Conservation (phyloP, 2,113 vertebrate species). For the Poicephalus meyeri region DNA sequence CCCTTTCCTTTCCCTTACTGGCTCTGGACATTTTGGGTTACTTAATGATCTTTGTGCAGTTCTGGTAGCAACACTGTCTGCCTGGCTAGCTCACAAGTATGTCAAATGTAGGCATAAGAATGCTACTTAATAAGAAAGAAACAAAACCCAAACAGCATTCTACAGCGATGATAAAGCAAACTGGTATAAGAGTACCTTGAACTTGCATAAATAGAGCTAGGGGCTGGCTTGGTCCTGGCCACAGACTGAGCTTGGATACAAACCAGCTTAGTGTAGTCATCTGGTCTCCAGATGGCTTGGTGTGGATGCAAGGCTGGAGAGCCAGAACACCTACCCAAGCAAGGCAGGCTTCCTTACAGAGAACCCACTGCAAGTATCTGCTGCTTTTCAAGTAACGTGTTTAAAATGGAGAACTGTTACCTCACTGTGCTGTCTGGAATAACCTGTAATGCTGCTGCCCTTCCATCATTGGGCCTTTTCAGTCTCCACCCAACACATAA, state of each 20-base stretch:
- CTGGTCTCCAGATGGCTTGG: not conserved
- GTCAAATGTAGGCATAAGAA: not conserved
- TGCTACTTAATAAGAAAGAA: not conserved
- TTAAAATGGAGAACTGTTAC: not conserved
- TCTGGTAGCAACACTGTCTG: not conserved
- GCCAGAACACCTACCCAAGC: not conserved
- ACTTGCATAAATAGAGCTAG: not conserved
- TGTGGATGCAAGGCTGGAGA: fast-evolving
- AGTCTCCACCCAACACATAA: not conserved
- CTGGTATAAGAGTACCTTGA: not conserved
- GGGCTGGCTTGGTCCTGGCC: not conserved
- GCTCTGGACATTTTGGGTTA: not conserved
- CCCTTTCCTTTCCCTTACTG: not conserved
- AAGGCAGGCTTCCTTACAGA: not conserved
- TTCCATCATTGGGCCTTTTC: not conserved
- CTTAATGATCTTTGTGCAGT: not conserved
- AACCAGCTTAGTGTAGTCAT: fast-evolving
- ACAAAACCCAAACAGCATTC: not conserved
- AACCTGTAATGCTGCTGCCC: not conserved
- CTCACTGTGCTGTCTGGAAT: not conserved
- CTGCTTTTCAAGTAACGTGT: not conserved
- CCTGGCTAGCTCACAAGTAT: too few relatives aligned
- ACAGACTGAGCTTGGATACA: not conserved
- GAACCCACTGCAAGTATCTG: not conserved
- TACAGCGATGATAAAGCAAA: not conserved